Conservation (phyloP, 30 jellyfish, hydroid and myxozoan genomes). For the Hydra vulgaris region DNA sequence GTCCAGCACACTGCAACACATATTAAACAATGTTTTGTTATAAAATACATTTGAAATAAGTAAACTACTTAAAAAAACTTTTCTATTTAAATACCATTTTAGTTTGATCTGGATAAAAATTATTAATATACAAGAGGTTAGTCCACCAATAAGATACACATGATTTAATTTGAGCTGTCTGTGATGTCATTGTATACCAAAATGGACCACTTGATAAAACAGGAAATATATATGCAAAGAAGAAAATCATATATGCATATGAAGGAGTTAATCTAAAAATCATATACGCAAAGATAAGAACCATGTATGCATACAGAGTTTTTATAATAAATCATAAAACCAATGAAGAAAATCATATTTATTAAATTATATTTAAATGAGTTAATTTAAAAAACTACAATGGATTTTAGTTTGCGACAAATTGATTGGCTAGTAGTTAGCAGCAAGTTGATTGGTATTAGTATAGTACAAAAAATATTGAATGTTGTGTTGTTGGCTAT, state of each 20-base stretch:
- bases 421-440: too few species aligned
- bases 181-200: constrained; percentile 19
- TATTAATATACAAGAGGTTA: constrained; percentile 31
- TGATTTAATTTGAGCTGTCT: not conserved
- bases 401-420: too few species aligned
- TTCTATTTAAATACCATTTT: constrained; percentile 6
- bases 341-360: too few species aligned
- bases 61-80: not conserved
- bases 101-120: constrained; percentile 19
- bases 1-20: constrained; percentile 12
- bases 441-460: too few species aligned
- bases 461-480: too few species aligned
- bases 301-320: not conserved
- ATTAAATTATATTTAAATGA: too few species aligned
- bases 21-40: not conserved
- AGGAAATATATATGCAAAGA: constrained; percentile 21
- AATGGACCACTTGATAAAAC: constrained; percentile 20
- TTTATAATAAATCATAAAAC: not conserved
- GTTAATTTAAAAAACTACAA: too few species aligned
- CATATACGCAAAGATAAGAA: not conserved
- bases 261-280: constrained; percentile 38
- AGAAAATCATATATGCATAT: constrained; percentile 31
- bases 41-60: not conserved
- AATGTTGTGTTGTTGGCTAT: too few species aligned
- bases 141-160: constrained; percentile 41